phyloP scores from a whole-genome alignment of 2,888 invertebrate species.

The Stenodema calcarata region DNA sequence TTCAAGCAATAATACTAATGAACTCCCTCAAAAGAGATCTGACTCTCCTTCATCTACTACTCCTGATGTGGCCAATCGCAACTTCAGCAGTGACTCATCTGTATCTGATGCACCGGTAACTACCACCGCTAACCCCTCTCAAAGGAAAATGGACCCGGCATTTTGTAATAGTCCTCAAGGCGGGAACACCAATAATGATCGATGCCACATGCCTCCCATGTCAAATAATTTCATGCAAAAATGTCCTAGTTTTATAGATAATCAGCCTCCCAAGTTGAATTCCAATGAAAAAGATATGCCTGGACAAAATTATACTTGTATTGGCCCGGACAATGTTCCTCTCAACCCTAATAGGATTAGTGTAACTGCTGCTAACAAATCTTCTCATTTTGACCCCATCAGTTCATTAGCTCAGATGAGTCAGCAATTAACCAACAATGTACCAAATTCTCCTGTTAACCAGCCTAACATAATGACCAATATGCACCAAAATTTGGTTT shows the following conservation, averaged over 20 bases:
- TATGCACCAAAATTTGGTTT: conserved; percentile 65
- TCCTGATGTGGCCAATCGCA: conserved; percentile 57
- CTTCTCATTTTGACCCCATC: conserved; percentile 86
- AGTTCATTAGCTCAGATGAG: conserved; percentile 94
- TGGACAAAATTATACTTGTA: conserved; percentile 55
- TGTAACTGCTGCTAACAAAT: conserved; percentile 61
- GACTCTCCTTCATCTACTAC: conserved; percentile 65
- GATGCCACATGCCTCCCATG: conserved; percentile 53
- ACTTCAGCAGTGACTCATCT: conserved; percentile 31
- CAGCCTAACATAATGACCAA: conserved; percentile 62
- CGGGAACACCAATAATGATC: conserved; percentile 58
- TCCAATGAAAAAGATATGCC: conserved; percentile 51
- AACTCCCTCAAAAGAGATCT: conserved; percentile 52
- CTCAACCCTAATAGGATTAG: conserved; percentile 60
- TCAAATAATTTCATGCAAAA: conserved; percentile 52
- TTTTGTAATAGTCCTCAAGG: conserved; percentile 54
- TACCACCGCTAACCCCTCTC: conserved; percentile 48
- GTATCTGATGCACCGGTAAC: conserved; percentile 36
- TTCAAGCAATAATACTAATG: conserved; percentile 58
- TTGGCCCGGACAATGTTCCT: conserved; percentile 61
- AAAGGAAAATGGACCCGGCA: conserved; percentile 52
- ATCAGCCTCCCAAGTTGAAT: conserved; percentile 51
- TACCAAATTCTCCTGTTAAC: conserved; percentile 68
- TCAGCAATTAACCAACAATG: conserved; percentile 84
- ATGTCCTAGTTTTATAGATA: conserved; percentile 55